Evolutionary conservation across 1,140 invertebrate genomes (phyloP), one percentile per base, ranked within the genome.

Genomic region (Drosophila ambigua): DNA sequence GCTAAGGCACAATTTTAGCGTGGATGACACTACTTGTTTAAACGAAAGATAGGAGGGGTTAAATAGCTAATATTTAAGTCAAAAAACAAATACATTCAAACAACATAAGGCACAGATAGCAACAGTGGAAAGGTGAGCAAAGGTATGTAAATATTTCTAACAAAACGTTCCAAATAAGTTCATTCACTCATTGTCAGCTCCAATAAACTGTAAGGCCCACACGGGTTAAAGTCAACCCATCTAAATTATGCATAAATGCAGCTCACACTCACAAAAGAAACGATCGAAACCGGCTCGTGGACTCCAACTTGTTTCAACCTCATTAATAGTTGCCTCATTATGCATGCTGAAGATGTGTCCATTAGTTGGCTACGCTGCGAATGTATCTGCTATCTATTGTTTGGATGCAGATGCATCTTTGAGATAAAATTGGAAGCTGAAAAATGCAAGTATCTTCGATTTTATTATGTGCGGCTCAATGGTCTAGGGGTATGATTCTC

Each of bases 401-500:
- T 16, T 49, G 5, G 5, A 4, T 72, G 41, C 31, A 52, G 16
- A 24, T 55, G 53, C 13, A 57, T n/a, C 24, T 26, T 46, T 46
- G 2, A 44, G 26, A 24, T 55, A 46, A 11, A n/a, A n/a, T 20
- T 48, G n/a, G 15, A 7, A 41, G 3, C 16, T 62, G 16, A 67
- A 54, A 53, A 35, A 59, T 5, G 0, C 20, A 35, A 63, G 45
- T 65, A 51, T 58, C 64, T 55, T 0, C 0, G 3, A 5, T 9
- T 0, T 26, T 48, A n/a, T 48, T 20, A 39, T 35, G 16, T 16
- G 35, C 35, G 95, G 95, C 95, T 95, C 95, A 95, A 94, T 96
- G 95, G 95, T 96, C 95, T 96, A 96, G 95, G 95, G 95, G 95
- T 96, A 96, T 96, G 95, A 96, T 96, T 96, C 95, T 95, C 95